phyloP scores from a whole-genome alignment of 2,113 vertebrate genomes.

The Bucco capensis region DNA sequence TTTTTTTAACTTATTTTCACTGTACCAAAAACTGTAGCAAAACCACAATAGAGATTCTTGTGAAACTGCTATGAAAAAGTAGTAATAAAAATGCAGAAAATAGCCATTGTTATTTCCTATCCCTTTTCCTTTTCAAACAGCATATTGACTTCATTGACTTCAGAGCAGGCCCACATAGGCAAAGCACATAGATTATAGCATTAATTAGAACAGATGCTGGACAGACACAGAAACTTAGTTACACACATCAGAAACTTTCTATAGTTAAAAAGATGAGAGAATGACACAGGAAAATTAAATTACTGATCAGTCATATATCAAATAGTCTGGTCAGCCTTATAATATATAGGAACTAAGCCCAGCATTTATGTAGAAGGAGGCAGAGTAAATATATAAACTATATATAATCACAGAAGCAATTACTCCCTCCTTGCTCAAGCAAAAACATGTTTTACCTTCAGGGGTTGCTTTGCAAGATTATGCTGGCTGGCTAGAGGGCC shows the following conservation, averaged over 20 bases:
- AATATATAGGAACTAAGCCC: background rate
- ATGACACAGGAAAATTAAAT: conserved; percentile 10
- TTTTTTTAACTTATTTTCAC: background rate
- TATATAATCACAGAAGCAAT: background rate
- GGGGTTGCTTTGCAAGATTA: background rate
- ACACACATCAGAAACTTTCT: background rate
- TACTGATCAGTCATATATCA: conserved; percentile 1
- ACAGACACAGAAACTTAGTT: background rate
- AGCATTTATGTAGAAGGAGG: background rate
- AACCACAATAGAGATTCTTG: background rate
- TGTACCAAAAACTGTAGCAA: background rate
- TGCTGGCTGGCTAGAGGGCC: background rate
- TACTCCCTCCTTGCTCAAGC: background rate
- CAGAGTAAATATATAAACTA: background rate
- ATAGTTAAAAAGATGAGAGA: background rate
- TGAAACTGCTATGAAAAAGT: background rate
- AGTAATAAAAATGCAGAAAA: background rate
- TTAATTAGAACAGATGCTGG: background rate
- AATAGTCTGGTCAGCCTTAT: background rate
- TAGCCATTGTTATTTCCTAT: background rate
- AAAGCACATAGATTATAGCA: background rate
- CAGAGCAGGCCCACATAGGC: background rate
- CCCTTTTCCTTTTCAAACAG: background rate
- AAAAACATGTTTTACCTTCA: background rate
- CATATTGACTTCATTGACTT: background rate